Evolutionary conservation across 2,113 vertebrate species (phyloP), one percentile per base, ranked within the genome.

Genomic region (Platichthys flesus): DNA sequence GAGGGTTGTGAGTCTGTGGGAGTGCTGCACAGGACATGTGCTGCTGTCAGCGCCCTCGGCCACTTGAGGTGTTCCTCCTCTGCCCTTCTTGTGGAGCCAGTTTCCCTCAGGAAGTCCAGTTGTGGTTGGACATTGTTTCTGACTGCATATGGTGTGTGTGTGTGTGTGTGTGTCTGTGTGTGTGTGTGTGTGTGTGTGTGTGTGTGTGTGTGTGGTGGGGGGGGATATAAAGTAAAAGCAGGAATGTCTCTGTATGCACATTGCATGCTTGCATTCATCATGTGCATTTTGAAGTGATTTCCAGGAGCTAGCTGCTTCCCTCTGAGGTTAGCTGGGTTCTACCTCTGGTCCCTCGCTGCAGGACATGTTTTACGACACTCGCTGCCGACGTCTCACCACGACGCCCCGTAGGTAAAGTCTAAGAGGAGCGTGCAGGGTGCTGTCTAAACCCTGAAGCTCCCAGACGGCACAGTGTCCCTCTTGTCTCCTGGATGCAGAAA

Each of bases 101-200:
- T 92, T 88, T 37, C 90, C 90, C 85, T 79, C 86, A 91, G 90
- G 89, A 93, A 93, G 88, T 82, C 78, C 78, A 88, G 74, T 85
- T 87, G 93, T 90, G 92, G 93, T 94, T 81, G 79, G 75, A 84
- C 81, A 83, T 84, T 87, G 84, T 71, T 74, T 61, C 76, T 70
- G 78, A 74, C 70, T 78, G 76, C 31, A 58, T 37, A 37, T 37
- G 35, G 35, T 68, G 67, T 61, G 78, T 61, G 74, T 67, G 74
- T 31, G 52, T 35, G 31, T 26, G 28, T 47, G 45, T 45, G 42
- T 26, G 35, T 68, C 63, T 61, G 78, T 61, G 78, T 67, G 74
- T 31, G 52, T 35, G 31, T 26, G 35, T 68, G 67, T 61, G 78
- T 61, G 78, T 67, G 74, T 31, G 60, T 35, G 31, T 61, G 35